Conservation (phyloP, 2,113 vertebrate genomes). For the Lagopus muta region DNA sequence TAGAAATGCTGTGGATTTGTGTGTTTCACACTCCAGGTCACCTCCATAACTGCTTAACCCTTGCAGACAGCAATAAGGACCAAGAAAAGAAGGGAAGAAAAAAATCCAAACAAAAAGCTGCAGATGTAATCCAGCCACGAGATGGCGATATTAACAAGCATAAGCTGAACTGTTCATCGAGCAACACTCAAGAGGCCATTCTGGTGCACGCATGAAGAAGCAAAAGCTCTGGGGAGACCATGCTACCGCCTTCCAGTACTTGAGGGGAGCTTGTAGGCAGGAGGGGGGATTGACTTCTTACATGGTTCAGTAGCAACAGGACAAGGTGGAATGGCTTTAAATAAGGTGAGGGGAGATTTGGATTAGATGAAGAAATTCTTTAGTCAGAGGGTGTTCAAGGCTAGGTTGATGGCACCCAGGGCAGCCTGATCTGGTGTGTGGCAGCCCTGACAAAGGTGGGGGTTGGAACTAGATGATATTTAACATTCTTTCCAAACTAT, state of each 20-base stretch:
- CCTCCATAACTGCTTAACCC: background rate
- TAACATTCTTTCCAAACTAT: background rate
- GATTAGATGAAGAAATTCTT: background rate
- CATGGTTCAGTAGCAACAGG: no score
- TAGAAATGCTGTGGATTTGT: background rate
- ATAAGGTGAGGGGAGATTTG: no score
- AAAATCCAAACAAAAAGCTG: background rate
- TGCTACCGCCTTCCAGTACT: background rate
- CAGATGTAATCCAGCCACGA: conserved; percentile 32
- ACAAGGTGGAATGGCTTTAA: no score
- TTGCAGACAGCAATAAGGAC: background rate
- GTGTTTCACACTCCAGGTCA: background rate
- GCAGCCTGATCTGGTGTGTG: no score
- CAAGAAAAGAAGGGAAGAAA: background rate
- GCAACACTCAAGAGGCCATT: background rate
- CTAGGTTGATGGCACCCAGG: background rate
- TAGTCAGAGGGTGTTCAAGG: background rate
- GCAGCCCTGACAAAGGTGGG: background rate
- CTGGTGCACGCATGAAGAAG: no score
- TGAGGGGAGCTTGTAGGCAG: no score
- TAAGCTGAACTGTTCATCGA: background rate
- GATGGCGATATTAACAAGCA: conserved; percentile 51
- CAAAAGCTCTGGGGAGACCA: no score
- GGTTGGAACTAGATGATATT: background rate
- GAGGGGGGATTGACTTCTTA: no score